Conservation (phyloP, 2,888 invertebrate genomes). For the Erebia aethiops region DNA sequence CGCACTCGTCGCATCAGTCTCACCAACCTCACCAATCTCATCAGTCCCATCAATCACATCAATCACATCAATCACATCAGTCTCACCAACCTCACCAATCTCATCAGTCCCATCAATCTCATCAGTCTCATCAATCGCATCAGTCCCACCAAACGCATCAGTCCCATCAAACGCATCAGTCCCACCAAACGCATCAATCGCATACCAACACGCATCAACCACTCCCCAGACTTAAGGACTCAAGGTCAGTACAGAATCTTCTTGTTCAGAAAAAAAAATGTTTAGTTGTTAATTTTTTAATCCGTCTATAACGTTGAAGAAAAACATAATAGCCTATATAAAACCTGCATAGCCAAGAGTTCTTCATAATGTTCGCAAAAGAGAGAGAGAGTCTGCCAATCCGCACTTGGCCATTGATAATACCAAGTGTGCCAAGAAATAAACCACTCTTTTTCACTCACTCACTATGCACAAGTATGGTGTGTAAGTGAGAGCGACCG, state of each 20-base stretch:
- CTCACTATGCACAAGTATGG: no score
- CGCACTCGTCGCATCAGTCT: slow-evolving; percentile 41
- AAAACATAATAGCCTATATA: no score
- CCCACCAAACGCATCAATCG: slow-evolving; percentile 49
- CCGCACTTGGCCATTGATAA: no score
- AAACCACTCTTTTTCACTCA: no score
- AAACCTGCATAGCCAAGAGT: no score
- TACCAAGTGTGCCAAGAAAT: no score
- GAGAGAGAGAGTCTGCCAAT: no score
- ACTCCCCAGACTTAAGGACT: slow-evolving; percentile 62
- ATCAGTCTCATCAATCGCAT: slow-evolving; percentile 42
- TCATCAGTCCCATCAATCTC: slow-evolving; percentile 7
- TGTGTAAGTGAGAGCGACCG: no score
- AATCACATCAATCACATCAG: slow-evolving; percentile 51
- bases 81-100: slow-evolving; percentile 46
- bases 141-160: slow-evolving; percentile 38
- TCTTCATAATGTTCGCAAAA: no score
- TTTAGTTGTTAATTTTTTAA: no score
- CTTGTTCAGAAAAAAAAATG: neutral
- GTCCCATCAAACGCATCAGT: slow-evolving; percentile 47
- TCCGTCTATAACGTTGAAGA: no score
- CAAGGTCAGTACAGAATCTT: slow-evolving; percentile 52
- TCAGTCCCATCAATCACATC: slow-evolving; percentile 47
- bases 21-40: slow-evolving; percentile 49
- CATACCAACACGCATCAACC: slow-evolving; percentile 47